Evolutionary conservation across 2,113 vertebrate species (phyloP).

Genomic region (Alces alces): DNA sequence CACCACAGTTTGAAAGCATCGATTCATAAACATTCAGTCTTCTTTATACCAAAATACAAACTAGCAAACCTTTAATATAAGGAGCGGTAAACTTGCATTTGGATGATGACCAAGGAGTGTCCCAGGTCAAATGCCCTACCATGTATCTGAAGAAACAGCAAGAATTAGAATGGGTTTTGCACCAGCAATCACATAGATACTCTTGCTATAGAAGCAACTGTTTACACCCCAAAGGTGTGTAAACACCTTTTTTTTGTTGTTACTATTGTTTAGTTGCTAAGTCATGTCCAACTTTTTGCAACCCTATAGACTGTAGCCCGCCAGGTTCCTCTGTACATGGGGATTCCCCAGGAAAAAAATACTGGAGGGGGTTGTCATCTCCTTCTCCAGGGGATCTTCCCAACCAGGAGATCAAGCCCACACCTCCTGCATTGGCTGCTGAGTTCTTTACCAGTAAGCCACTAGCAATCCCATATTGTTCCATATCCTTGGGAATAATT

Average conservation of each 20-base stretch:
- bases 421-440: not conserved
- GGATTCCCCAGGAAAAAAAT: not conserved
- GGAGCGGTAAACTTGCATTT: not conserved
- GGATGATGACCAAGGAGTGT: not conserved
- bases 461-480: not conserved
- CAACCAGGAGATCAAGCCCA: not conserved
- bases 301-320: not conserved
- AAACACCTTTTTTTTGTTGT: not conserved
- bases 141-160: not conserved
- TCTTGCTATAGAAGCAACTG: not conserved
- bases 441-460: not conserved
- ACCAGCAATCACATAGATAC: fast-evolving
- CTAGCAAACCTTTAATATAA: not conserved
- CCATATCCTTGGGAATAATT: not conserved
- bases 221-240: not conserved
- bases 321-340: not conserved
- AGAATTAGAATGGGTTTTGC: not conserved
- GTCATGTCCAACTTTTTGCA: not conserved
- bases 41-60: not conserved
- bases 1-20: not conserved
- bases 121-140: not conserved
- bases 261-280: not conserved
- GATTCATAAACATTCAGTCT: not conserved
- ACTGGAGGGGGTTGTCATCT: not conserved
- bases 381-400: not conserved